Conservation (phyloP, 2,888 invertebrate species). For the Drosophila neotestacea region DNA sequence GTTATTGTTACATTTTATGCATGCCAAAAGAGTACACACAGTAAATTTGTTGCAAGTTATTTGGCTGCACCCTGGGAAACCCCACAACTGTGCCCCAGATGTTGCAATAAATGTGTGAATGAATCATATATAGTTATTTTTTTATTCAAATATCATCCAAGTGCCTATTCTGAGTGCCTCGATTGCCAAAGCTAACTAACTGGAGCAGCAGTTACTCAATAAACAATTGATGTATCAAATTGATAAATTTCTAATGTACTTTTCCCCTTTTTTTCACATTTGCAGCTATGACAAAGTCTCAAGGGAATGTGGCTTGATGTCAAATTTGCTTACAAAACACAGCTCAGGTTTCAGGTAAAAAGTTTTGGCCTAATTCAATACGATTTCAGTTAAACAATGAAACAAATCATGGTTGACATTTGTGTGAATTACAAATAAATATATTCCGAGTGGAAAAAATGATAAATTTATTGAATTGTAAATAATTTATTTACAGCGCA, state of each 20-base stretch:
- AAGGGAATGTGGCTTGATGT: slow-evolving; percentile 8
- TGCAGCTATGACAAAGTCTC: slow-evolving; percentile 2
- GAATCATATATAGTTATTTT: slow-evolving; percentile 36
- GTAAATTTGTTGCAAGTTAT: slow-evolving; percentile 30
- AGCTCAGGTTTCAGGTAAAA: background rate
- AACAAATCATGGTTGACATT: background rate
- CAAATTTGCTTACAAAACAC: slow-evolving; percentile 1
- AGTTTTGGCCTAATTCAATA: slow-evolving; percentile 1
- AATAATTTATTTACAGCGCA: background rate
- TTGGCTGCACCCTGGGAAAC: background rate
- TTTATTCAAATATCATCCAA: slow-evolving; percentile 38
- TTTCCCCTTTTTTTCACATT: background rate
- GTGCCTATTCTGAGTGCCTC: slow-evolving; percentile 16
- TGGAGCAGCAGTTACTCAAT: slow-evolving; percentile 28
- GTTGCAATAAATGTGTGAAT: slow-evolving; percentile 31
- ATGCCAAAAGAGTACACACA: slow-evolving; percentile 32
- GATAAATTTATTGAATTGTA: background rate
- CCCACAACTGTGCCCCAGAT: slow-evolving; percentile 2
- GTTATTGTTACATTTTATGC: slow-evolving; percentile 48
- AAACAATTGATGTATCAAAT: slow-evolving; percentile 37
- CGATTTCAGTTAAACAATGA: background rate
- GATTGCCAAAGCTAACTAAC: slow-evolving; percentile 18
- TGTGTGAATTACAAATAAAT: background rate
- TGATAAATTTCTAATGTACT: slow-evolving; percentile 18
- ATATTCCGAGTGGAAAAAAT: background rate